Evolutionary conservation across 2,113 vertebrate genomes (phyloP).

Genomic region (Xerus inauris): DNA sequence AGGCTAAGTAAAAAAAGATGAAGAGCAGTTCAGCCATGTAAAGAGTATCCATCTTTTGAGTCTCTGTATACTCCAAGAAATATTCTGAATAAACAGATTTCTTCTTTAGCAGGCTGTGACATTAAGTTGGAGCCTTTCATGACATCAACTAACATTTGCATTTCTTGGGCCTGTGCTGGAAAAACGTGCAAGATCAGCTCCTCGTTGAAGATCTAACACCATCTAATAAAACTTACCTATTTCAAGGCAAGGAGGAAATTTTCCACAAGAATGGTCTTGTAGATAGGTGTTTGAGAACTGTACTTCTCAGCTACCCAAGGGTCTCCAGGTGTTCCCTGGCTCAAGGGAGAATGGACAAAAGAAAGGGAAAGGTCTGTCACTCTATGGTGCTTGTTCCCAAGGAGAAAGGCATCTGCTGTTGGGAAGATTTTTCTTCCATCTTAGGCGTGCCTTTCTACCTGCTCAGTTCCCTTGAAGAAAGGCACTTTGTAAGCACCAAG

Average conservation of each 20-base stretch:
- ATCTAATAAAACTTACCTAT: not conserved
- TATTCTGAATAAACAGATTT: slow-evolving; percentile 14
- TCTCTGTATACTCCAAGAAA: not conserved
- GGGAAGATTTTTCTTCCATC: not conserved
- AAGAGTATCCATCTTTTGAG: not conserved
- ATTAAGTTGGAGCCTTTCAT: not conserved
- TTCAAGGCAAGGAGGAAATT: not conserved
- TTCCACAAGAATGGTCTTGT: not conserved
- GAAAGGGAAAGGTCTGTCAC: not conserved
- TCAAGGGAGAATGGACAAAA: not conserved
- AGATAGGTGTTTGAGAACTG: not conserved
- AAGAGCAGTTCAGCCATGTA: not conserved
- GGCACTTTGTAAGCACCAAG: not conserved
- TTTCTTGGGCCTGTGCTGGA: not conserved
- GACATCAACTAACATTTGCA: not conserved
- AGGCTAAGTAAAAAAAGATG: not conserved
- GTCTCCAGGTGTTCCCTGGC: not conserved
- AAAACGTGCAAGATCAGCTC: not conserved
- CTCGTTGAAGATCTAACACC: not conserved
- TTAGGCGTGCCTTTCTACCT: not conserved
- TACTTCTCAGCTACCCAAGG: not conserved
- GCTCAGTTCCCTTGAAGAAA: not conserved
- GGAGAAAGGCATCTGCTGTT: not conserved
- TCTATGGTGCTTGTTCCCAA: not conserved
- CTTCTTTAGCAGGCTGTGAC: not conserved